A percentile compares a stretch with the other conserved stretches of the same genome.
Conservation (phyloP, 1,140 invertebrate genomes). For the Notospermus geniculatus region DNA sequence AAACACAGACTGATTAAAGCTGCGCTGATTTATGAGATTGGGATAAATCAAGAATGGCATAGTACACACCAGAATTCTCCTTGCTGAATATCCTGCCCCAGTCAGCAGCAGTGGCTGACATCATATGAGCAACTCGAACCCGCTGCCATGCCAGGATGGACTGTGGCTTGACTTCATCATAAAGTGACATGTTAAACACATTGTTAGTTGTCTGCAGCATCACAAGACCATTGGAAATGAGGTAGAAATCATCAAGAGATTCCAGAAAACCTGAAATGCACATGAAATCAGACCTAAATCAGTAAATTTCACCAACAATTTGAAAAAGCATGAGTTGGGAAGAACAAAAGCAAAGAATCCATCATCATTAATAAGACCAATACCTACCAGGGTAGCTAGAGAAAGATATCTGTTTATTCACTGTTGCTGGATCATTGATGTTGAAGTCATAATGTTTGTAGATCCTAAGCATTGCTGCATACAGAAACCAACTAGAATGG, state of each 20-base stretch:
- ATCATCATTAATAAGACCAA: not conserved
- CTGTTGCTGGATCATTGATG: constrained; percentile 36
- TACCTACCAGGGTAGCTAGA: constrained; percentile 53
- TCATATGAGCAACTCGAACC: constrained; percentile 49
- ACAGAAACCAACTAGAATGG: constrained; percentile 53
- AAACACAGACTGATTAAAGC: not conserved
- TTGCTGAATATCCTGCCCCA: constrained; percentile 40
- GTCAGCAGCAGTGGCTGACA: constrained; percentile 41
- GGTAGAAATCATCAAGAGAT: constrained; percentile 55
- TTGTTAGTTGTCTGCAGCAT: constrained; percentile 54
- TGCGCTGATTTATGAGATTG: too few relatives aligned
- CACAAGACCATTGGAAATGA: constrained; percentile 43
- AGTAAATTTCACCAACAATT: not conserved
- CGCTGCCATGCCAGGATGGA: constrained; percentile 50
- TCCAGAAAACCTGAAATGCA: constrained; percentile 42
- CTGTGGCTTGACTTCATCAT: constrained; percentile 38
- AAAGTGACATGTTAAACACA: constrained; percentile 44
- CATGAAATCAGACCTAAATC: not conserved
- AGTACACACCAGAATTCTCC: constrained; percentile 45
- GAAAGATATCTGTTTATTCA: constrained; percentile 40
- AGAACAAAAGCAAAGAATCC: too few relatives aligned
- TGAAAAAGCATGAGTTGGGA: too few relatives aligned
- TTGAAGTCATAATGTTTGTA: constrained; percentile 54
- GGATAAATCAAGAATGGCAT: not conserved
- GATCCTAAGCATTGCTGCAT: constrained; percentile 48